These are phyloP conservation scores for Diglossa cyanea DNA, from an alignment of 2,797 vertebrate species.

Conservation along the genomic window DNA sequence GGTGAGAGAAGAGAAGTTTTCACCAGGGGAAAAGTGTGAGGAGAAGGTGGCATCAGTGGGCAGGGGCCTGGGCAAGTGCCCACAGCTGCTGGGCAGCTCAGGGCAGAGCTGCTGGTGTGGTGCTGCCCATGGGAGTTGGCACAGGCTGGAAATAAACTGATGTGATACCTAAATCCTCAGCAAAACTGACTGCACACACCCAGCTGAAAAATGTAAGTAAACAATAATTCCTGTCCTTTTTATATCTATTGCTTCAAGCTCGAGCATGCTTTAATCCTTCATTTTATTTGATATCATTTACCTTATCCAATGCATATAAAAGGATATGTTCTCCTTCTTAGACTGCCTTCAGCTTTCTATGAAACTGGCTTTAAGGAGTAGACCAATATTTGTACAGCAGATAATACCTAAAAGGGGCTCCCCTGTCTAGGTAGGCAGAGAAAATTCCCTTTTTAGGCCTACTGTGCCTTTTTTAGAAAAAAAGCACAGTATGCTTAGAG, in stretches of 20 bases:
- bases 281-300: slow-evolving; percentile 59
- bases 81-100: not conserved
- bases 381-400: slow-evolving; percentile 30
- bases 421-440: not conserved
- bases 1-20: not conserved
- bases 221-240: slow-evolving; percentile 71
- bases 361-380: slow-evolving; percentile 19
- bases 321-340: slow-evolving; percentile 7
- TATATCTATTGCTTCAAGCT: slow-evolving; percentile 61
- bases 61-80: not conserved
- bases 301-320: slow-evolving; percentile 35
- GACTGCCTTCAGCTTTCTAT: slow-evolving; percentile 50
- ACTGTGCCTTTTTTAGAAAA: no score
- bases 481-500: not conserved
- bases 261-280: slow-evolving; percentile 70
- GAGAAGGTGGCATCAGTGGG: not conserved
- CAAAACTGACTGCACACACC: slow-evolving; percentile 71
- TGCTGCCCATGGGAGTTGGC: slow-evolving; percentile 38
- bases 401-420: slow-evolving; percentile 35
- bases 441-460: not conserved
- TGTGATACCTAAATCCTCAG: slow-evolving; percentile 66
- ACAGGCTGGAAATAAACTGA: slow-evolving; percentile 38
- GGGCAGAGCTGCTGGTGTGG: not conserved
- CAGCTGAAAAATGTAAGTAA: slow-evolving; percentile 77
- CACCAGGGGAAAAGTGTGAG: not conserved